Base-by-base conservation (phyloP, 2,113 vertebrate genomes). In the Emydura subglobosa region DNA sequence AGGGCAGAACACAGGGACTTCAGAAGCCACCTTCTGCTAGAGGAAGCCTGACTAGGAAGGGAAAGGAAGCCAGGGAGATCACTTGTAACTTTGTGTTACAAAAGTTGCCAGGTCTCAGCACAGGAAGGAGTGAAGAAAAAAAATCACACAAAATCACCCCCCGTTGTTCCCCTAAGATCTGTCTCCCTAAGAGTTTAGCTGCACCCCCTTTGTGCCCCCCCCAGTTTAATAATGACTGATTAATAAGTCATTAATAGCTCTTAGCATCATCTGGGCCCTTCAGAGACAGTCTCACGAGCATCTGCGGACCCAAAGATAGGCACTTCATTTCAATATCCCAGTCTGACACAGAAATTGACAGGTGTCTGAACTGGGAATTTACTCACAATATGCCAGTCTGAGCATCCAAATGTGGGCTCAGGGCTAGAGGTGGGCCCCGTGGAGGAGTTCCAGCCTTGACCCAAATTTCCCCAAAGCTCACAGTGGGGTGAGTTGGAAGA, bases 401-500 rank as follows among this genome's bases (percentile, higher is more conserved):
- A 94, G 84, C 83, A 95, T 82, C 83, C 95, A 83, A 87, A 86
- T 29, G 93, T 89, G 92, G 81, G 89, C 65, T 76, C 83, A 80
- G 39, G 83, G 90, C 4, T 74, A 92, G 87, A 94, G 88, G 90
- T 0, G 31, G 88, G 93, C 93, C 61, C 31, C 5, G 24, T 1
- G 29, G 61, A 39, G 65, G 65, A 39, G 65, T 39, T 96, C 94
- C 83, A 94, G 81, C 49, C 91, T 83, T 89, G 96, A 74, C 93
- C 89, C 85, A 65, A 84, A 29, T n/a, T 39, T 39, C 3, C 86
- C 95, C 94, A 47, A 82, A 95, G 59, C 85, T 95, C 82, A 86
- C 16, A 12, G 11, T 83, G 87, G 65, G 74, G 83, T 61, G 83
- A 53, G 81, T 21, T n/a, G 57, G 44, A 27, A 57, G 47, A 65